Percentiles rank a stretch among this genome's conserved stretches.
Conservation (phyloP, 1,140 invertebrate species). For the Lordiphosa collinella region DNA sequence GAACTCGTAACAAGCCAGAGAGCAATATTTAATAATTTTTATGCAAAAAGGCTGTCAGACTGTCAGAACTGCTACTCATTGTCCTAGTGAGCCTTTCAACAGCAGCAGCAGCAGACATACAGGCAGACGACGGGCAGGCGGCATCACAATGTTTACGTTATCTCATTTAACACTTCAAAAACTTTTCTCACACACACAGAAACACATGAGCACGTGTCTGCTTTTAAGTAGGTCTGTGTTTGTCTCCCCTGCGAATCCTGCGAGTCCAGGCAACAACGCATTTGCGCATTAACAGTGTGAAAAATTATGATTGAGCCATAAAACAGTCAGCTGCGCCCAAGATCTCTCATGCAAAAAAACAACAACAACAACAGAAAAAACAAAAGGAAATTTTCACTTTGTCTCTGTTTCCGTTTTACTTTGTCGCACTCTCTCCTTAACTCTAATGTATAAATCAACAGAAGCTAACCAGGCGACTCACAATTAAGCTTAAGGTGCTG, state of each 20-base stretch:
- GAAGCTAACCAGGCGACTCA: slow-evolving; percentile 26
- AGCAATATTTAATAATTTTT: slow-evolving; percentile 70
- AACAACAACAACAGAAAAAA: background rate
- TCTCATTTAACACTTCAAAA: slow-evolving; percentile 77
- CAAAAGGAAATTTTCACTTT: slow-evolving; percentile 59
- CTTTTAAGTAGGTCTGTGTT: slow-evolving; percentile 20
- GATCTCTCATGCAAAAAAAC: slow-evolving; percentile 7
- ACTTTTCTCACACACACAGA: slow-evolving; percentile 47
- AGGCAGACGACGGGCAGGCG: background rate
- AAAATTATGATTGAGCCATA: slow-evolving; percentile 77
- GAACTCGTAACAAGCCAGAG: slow-evolving; percentile 35
- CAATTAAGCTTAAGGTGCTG: slow-evolving; percentile 22
- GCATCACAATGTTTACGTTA: slow-evolving; percentile 63
- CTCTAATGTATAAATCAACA: slow-evolving; percentile 18
- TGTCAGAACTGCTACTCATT: slow-evolving; percentile 49
- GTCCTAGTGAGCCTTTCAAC: slow-evolving; percentile 12
- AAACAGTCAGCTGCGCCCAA: slow-evolving; percentile 66
- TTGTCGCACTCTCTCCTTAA: slow-evolving; percentile 7
- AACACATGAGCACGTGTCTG: slow-evolving; percentile 13
- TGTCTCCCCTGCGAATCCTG: background rate
- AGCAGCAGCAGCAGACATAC: background rate
- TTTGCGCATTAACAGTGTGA: slow-evolving; percentile 77
- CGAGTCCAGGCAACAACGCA: slow-evolving; percentile 38
- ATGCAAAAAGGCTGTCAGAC: slow-evolving; percentile 20
- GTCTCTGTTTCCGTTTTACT: slow-evolving; percentile 22